Conservation (phyloP, 2,113 vertebrate species). For the Chaetorhynchus papuensis region DNA sequence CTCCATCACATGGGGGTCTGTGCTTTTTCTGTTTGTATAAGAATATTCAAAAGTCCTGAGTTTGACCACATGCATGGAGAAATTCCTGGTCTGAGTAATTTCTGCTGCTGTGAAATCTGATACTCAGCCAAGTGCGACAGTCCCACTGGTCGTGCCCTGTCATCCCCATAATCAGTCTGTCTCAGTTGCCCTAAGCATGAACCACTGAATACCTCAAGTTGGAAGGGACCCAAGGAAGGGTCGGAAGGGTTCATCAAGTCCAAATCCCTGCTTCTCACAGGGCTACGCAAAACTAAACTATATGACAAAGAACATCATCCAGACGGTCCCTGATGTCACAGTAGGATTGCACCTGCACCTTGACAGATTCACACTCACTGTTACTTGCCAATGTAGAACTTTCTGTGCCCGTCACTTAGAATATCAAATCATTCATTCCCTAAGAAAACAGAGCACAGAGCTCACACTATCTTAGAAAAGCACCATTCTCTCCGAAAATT, state of each 20-base stretch:
- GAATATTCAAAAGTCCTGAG: background rate
- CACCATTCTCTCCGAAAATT: background rate
- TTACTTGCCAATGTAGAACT: rapidly evolving
- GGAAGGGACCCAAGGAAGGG: background rate
- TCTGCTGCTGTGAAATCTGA: background rate
- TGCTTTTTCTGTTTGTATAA: background rate
- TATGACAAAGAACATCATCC: background rate
- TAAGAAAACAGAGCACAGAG: background rate
- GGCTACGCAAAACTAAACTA: background rate
- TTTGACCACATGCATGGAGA: background rate
- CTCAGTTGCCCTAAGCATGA: background rate
- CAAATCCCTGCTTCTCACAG: background rate
- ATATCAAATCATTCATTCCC: background rate
- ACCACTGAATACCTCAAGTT: background rate
- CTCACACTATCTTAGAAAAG: background rate
- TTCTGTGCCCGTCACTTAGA: background rate
- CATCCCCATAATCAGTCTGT: background rate
- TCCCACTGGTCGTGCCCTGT: rapidly evolving
- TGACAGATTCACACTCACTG: background rate
- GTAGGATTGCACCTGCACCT: background rate
- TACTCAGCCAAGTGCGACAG: background rate
- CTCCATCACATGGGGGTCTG: rapidly evolving
- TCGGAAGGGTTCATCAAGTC: background rate
- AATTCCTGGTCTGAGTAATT: background rate
- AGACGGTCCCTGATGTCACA: background rate